phyloP scores from a whole-genome alignment of 2,113 vertebrate species.

The Pholis gunnellus region DNA sequence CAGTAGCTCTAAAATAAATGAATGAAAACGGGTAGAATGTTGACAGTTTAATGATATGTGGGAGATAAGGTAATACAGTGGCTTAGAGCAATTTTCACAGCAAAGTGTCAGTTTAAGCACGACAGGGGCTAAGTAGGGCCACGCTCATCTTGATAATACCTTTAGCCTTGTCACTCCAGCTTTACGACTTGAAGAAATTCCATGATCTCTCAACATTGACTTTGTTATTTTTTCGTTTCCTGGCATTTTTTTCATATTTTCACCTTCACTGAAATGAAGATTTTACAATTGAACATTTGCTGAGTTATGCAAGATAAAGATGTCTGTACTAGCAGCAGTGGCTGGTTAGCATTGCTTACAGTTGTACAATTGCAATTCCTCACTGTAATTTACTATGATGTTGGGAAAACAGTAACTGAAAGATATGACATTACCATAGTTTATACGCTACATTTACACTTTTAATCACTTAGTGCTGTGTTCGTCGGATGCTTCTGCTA shows the following conservation, averaged over 20 bases:
- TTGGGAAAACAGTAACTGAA: background rate
- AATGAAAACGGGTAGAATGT: constrained; percentile 70
- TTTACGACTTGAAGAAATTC: constrained; percentile 62
- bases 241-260: constrained; percentile 42
- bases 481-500: background rate
- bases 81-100: constrained; percentile 64
- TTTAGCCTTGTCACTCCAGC: constrained; percentile 68
- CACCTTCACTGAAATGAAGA: constrained; percentile 40
- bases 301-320: background rate
- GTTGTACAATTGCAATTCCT: background rate
- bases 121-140: constrained; percentile 54
- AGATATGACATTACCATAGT: background rate
- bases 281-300: constrained; percentile 11
- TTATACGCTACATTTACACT: background rate
- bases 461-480: background rate
- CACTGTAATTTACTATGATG: background rate
- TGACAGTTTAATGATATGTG: constrained; percentile 69
- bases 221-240: constrained; percentile 39
- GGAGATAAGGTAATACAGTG: constrained; percentile 64
- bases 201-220: constrained; percentile 69
- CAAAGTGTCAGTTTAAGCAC: constrained; percentile 66
- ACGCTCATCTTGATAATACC: constrained; percentile 67
- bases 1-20: constrained; percentile 61
- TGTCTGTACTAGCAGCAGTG: background rate
- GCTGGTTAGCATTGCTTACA: background rate